These are phyloP conservation scores for Xestia xanthographa DNA, from an alignment of 2,888 invertebrate species.

Conservation along the genomic window DNA sequence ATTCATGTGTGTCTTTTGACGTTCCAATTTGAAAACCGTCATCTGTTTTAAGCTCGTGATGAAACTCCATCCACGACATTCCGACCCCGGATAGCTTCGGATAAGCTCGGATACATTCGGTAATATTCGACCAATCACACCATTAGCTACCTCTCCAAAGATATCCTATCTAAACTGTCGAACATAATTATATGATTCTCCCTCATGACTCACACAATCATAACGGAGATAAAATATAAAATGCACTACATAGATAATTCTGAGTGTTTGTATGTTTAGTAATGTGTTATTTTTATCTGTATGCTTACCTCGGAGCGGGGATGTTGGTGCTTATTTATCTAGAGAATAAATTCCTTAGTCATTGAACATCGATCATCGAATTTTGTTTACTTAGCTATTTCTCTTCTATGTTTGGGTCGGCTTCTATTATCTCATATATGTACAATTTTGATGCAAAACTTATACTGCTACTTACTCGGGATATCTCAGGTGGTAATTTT, in stretches of 20 bases:
- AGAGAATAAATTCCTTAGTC: constrained; percentile 41
- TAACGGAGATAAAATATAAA: constrained; percentile 32
- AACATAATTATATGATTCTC: constrained; percentile 43
- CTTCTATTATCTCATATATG: not conserved
- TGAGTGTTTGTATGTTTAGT: constrained; percentile 37
- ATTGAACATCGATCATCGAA: constrained; percentile 29
- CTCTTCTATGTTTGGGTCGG: not conserved
- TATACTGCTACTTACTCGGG: too few relatives aligned
- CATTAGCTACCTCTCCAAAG: constrained; percentile 52
- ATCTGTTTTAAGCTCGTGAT: not conserved
- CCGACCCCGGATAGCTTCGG: not conserved
- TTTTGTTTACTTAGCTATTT: not conserved
- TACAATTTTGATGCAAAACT: not conserved
- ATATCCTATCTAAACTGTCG: constrained; percentile 48
- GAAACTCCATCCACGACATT: not conserved
- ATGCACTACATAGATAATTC: constrained; percentile 48
- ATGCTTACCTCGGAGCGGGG: constrained; percentile 17
- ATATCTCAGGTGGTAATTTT: too few relatives aligned
- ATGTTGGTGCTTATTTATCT: constrained; percentile 22
- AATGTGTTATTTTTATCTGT: constrained; percentile 49
- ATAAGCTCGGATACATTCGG: constrained; percentile 13
- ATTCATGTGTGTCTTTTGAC: not conserved
- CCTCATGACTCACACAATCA: constrained; percentile 17
- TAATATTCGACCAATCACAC: not conserved
- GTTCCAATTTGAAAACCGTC: not conserved